Conservation (phyloP, 2,797 vertebrate species). For the Poeciliopsis infans region DNA sequence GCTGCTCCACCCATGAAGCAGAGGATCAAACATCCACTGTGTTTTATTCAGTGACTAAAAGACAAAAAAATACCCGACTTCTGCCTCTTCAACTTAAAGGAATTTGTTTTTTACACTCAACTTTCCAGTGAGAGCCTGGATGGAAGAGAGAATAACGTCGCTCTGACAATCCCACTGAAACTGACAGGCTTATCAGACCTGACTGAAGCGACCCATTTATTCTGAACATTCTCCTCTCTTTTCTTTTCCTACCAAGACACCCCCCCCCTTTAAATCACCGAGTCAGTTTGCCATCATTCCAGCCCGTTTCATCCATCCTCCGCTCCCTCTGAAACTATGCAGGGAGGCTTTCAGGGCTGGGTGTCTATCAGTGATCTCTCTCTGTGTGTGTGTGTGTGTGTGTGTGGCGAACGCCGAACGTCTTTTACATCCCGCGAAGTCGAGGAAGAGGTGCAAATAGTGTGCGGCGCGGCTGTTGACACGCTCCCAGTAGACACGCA, state of each 20-base stretch:
- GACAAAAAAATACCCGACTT: neutral
- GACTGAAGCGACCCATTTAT: slow-evolving; percentile 55
- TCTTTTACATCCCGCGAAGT: slow-evolving; percentile 23
- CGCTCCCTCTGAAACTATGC: slow-evolving; percentile 45
- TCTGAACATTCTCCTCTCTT: slow-evolving; percentile 27
- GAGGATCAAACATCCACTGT: neutral
- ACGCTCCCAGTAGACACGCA: slow-evolving; percentile 37
- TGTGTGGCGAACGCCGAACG: slow-evolving; percentile 17
- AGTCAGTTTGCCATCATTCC: slow-evolving; percentile 51
- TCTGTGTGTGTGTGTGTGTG: slow-evolving; percentile 13
- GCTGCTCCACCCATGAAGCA: neutral
- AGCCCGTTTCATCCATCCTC: slow-evolving; percentile 49
- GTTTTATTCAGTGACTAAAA: neutral
- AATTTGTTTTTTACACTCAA: neutral
- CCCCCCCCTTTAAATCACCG: slow-evolving; percentile 40
- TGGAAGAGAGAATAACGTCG: slow-evolving; percentile 22
- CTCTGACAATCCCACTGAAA: slow-evolving; percentile 51
- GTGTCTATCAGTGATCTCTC: slow-evolving; percentile 27
- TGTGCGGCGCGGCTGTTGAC: slow-evolving; percentile 41
- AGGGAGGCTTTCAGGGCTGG: slow-evolving; percentile 24
- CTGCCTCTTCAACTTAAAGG: neutral
- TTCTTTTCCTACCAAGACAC: slow-evolving; percentile 34
- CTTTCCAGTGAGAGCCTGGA: neutral
- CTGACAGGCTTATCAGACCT: slow-evolving; percentile 32
- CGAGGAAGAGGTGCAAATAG: slow-evolving; percentile 54